Evolutionary conservation across 1,140 invertebrate species (phyloP).

Genomic region (Drosophila subobscura): DNA sequence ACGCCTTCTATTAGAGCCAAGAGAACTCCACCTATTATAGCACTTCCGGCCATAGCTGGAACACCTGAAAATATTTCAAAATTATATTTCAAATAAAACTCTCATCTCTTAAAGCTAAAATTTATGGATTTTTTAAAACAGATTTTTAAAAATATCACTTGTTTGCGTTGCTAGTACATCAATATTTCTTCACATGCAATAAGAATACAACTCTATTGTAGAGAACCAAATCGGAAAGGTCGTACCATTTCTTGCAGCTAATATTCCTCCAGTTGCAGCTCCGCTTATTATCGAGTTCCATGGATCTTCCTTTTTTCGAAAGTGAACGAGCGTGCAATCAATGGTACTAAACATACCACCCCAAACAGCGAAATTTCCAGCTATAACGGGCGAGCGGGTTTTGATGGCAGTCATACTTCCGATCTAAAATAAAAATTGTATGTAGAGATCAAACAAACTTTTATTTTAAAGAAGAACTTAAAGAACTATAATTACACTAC

Average conservation of each 20-base stretch:
- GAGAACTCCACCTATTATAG: slow-evolving; percentile 31
- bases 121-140: background rate
- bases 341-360: slow-evolving; percentile 45
- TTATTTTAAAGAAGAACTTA: background rate
- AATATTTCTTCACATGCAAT: too few relatives aligned
- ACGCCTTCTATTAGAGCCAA: slow-evolving; percentile 38
- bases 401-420: slow-evolving; percentile 35
- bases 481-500: background rate
- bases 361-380: slow-evolving; percentile 40
- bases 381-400: slow-evolving; percentile 38
- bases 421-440: slow-evolving; percentile 6
- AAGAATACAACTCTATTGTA: too few relatives aligned
- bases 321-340: slow-evolving; percentile 39
- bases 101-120: background rate
- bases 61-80: slow-evolving; percentile 10
- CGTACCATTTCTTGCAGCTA: slow-evolving; percentile 42
- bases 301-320: slow-evolving; percentile 40
- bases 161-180: too few relatives aligned
- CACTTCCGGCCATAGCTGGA: slow-evolving; percentile 39
- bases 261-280: slow-evolving; percentile 39
- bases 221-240: background rate
- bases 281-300: slow-evolving; percentile 45
- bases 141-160: background rate
- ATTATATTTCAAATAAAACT: background rate
- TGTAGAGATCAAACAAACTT: background rate